A percentile compares a stretch with the other conserved stretches of the same genome.
These are phyloP conservation scores for Aphrophora alni DNA, from an alignment of 2,888 invertebrate genomes.

Conservation along the genomic window DNA sequence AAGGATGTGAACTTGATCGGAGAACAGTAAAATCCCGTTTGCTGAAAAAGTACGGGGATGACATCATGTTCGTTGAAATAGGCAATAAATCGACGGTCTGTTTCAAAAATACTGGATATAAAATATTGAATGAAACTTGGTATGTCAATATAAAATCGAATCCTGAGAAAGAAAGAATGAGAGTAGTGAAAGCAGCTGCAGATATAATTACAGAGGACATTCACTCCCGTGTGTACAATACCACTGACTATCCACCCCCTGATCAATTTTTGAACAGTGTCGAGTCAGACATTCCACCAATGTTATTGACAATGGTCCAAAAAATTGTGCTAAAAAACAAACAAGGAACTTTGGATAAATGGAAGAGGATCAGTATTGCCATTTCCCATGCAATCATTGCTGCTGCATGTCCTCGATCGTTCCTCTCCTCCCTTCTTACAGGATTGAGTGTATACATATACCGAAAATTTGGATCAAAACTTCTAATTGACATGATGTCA, in stretches of 20 bases:
- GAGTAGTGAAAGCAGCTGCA: slow-evolving; percentile 15
- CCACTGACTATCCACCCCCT: slow-evolving; percentile 24
- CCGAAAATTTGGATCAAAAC: slow-evolving; percentile 28
- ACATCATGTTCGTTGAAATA: too few species aligned
- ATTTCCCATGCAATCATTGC: slow-evolving; percentile 24
- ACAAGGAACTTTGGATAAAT: slow-evolving; percentile 35
- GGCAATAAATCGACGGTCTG: slow-evolving; percentile 30
- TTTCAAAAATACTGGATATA: slow-evolving; percentile 18
- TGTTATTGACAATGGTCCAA: slow-evolving; percentile 36
- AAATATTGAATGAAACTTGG: slow-evolving; percentile 25
- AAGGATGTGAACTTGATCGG: slow-evolving; percentile 33
- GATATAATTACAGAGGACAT: slow-evolving; percentile 42
- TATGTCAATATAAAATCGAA: not conserved
- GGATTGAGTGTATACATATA: slow-evolving; percentile 34
- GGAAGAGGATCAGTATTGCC: slow-evolving; percentile 24
- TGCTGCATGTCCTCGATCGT: slow-evolving; percentile 34
- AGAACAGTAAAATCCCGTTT: too few species aligned
- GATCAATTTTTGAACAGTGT: slow-evolving; percentile 24
- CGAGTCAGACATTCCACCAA: slow-evolving; percentile 16
- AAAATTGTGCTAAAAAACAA: slow-evolving; percentile 39
- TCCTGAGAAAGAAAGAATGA: not conserved
- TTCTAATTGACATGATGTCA: not conserved
- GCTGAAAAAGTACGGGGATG: too few species aligned
- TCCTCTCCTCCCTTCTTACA: slow-evolving; percentile 22
- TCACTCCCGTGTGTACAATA: slow-evolving; percentile 39